These are phyloP conservation scores for Ophion ventricosus DNA, from an alignment of 2,888 invertebrate species.

Conservation along the genomic window DNA sequence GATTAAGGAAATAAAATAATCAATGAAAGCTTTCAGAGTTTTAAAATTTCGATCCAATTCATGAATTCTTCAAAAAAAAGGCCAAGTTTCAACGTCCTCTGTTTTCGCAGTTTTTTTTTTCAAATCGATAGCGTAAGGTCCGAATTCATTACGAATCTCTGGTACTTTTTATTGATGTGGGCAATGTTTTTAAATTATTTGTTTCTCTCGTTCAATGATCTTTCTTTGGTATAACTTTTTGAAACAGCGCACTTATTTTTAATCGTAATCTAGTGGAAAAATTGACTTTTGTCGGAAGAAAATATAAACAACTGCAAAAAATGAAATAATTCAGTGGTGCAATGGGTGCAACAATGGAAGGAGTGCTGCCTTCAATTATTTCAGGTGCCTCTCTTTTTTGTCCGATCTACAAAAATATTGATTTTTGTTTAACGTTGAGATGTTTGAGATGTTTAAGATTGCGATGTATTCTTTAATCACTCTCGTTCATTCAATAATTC, in stretches of 20 bases:
- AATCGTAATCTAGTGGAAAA: too few species aligned
- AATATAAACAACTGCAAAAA: background rate
- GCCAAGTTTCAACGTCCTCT: background rate
- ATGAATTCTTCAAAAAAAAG: too few species aligned
- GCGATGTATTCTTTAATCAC: background rate
- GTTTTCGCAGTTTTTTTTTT: background rate
- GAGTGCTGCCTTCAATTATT: background rate
- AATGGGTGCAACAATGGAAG: background rate
- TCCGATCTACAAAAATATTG: too few species aligned
- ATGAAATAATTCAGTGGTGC: background rate
- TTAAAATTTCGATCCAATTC: background rate
- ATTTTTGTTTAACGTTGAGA: too few species aligned
- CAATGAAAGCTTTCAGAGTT: background rate
- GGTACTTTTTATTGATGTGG: background rate
- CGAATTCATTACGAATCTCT: background rate
- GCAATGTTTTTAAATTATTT: background rate
- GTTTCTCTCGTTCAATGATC: background rate
- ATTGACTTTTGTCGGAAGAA: too few species aligned
- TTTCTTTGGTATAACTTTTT: background rate
- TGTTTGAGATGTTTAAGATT: background rate
- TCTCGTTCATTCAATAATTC: background rate
- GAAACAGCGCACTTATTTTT: background rate
- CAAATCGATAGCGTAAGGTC: background rate
- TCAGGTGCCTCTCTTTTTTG: background rate
- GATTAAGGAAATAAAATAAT: background rate